Base-by-base conservation (phyloP, 2,888 invertebrate genomes). In the Latrodectus elegans region DNA sequence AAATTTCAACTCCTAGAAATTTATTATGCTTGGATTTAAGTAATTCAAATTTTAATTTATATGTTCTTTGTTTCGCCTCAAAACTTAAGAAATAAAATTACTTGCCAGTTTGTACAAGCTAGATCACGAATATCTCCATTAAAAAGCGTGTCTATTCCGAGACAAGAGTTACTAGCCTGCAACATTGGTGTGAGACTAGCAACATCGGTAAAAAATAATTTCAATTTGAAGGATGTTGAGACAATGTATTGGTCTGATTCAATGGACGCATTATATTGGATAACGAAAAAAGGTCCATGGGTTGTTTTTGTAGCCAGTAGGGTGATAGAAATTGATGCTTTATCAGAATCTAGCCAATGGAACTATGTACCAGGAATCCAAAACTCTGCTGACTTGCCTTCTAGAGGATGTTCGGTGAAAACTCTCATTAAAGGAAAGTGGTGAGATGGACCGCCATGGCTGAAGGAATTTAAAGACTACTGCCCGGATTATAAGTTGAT, bases 251-350 rank as follows among this genome's bases (percentile, higher is more conserved):
- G 77, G 78, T 53, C 55, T 60, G 79, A 71, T 17, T 79, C 60
- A 8, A 71, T 72, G 60, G 90, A 89, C 64, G 89, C 85, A 0
- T 53, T 90, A 0, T 73, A 82, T 11, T 90, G 90, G 90, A 89
- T 90, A 11, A 70, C 64, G 22, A 67, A 82, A 11, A 17, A 89
- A n/a, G 89, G 89, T 15, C 85, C 87, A 4, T 91, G 90, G 90
- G 26, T 74, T 88, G 17, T 78, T 80, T n/a, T 91, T 90, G 55
- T 89, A 88, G 22, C 77, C 17, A 91, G 92, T 82, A 60, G 91
- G 26, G 89, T 91, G 0, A 71, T 89, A 84, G 91, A 91, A 87
- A 91, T 91, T 49, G 89, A 90, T 22, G 22, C 22, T 1, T 22
- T 22, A 1, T 22, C 22, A 22, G 22, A 22, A 22, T 0, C 22